Base-by-base conservation (phyloP, 2,797 vertebrate species). In the Avahi laniger region DNA sequence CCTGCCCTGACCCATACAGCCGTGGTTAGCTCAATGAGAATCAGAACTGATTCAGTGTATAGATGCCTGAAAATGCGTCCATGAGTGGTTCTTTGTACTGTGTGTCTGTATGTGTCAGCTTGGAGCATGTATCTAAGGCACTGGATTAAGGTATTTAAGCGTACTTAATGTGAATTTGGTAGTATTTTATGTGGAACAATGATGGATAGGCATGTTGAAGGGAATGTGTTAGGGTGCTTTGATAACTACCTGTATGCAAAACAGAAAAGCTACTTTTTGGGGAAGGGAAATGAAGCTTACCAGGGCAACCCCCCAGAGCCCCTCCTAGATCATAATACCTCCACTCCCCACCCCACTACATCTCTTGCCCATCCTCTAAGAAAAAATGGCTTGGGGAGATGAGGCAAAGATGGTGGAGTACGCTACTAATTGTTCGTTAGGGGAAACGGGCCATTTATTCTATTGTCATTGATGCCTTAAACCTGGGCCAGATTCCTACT, bases 361-460 rank as follows among this genome's bases (percentile, higher is more conserved):
- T n/a, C 79, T 69, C 54, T 88, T 48, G 18, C 6, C 75, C 22
- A 30, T 59, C 43, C 20, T 72, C 30, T 41, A n/a, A 41, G 59
- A 48, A 33, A 14, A 14, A 7, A 57, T 52, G 59, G n/a, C 11
- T 65, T 59, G 30, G 61, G 48, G 38, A 80, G 50, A 75, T 28
- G 46, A 38, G 67, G 35, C 4, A 18, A 18, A 65, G 30, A 7
- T 41, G 41, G 54, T 8, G 12, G 59, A 78, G 59, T 96, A 67
- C 67, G 87, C 54, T 78, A 6, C 0, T 0, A 63, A 48, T 95
- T 85, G 2, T 1, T 89, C 73, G 78, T 69, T 48, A 61, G 41
- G 69, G 95, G 96, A 97, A 97, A 97, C 28, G 95, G 97, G 88
- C 91, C 96, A 73, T 97, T 93, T 95, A 90, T 96, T 97, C 97